phyloP scores from a whole-genome alignment of 2,113 vertebrate species.

The Silurus glanis region DNA sequence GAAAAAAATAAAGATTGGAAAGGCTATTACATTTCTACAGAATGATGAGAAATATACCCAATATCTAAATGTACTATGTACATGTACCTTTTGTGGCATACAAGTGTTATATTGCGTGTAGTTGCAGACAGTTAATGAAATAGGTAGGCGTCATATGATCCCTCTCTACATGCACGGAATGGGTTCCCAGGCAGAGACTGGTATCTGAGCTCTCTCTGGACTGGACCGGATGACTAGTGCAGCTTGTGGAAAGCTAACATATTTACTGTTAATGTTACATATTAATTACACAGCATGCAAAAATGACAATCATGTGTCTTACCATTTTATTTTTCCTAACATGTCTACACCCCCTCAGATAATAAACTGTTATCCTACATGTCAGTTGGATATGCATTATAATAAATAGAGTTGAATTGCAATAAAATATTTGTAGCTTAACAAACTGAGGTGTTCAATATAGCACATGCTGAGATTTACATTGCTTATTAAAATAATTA shows the following conservation, averaged over 20 bases:
- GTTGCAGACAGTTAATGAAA: slow-evolving; percentile 54
- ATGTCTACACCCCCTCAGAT: background rate
- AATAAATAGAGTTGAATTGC: background rate
- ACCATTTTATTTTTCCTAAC: background rate
- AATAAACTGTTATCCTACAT: background rate
- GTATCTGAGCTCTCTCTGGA: slow-evolving; percentile 61
- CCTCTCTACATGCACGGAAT: slow-evolving; percentile 45
- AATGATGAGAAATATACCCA: background rate
- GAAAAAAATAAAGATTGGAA: background rate
- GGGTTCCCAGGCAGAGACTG: slow-evolving; percentile 65
- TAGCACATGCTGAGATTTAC: slow-evolving; percentile 16
- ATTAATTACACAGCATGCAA: slow-evolving; percentile 52
- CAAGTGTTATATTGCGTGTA: slow-evolving; percentile 52
- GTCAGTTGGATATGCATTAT: background rate
- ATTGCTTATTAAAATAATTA: slow-evolving; percentile 17
- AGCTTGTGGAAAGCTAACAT: slow-evolving; percentile 56
- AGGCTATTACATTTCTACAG: background rate
- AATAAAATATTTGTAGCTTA: background rate
- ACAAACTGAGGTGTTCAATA: background rate
- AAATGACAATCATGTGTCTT: background rate
- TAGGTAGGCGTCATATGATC: slow-evolving; percentile 50
- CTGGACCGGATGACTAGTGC: slow-evolving; percentile 50
- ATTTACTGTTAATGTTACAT: slow-evolving; percentile 45
- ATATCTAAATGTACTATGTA: slow-evolving; percentile 17
- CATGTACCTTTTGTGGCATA: slow-evolving; percentile 10